Percentiles rank a stretch among this genome's conserved stretches.
Evolutionary conservation across 1,140 invertebrate genomes (phyloP).

Genomic region (Sinonovacula constricta): DNA sequence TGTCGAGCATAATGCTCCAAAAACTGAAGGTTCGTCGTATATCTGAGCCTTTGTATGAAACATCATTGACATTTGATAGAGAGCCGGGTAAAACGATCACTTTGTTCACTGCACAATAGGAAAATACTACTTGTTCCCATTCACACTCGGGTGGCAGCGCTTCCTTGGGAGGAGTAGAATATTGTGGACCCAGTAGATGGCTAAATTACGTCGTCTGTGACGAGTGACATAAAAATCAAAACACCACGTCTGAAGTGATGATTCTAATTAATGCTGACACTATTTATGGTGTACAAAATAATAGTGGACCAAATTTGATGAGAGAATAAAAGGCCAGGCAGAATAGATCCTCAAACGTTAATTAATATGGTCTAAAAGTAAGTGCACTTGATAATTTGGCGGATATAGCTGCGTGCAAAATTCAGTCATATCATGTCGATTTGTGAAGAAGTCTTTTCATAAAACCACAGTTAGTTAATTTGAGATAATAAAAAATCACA

Average conservation of each 20-base stretch:
- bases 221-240: neutral
- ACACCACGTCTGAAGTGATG: neutral
- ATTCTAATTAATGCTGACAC: neutral
- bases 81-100: neutral
- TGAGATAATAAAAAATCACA: too few relatives aligned
- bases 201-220: neutral
- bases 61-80: constrained; percentile 46
- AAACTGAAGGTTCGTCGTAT: neutral
- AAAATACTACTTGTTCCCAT: neutral
- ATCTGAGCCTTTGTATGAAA: constrained; percentile 10
- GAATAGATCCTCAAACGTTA: neutral
- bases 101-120: neutral
- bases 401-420: too few relatives aligned
- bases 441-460: too few relatives aligned
- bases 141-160: constrained; percentile 35
- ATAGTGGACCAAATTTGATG: neutral
- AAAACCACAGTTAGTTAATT: too few relatives aligned
- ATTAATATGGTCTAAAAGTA: neutral
- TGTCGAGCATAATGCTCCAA: constrained; percentile 25
- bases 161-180: neutral
- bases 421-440: too few relatives aligned
- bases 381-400: too few relatives aligned
- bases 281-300: too few relatives aligned
- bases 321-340: neutral
- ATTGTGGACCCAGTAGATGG: too few relatives aligned